Evolutionary conservation across 2,888 invertebrate genomes (phyloP), one percentile per base, ranked within the genome.

Genomic region (Cerceris rybyensis): DNA sequence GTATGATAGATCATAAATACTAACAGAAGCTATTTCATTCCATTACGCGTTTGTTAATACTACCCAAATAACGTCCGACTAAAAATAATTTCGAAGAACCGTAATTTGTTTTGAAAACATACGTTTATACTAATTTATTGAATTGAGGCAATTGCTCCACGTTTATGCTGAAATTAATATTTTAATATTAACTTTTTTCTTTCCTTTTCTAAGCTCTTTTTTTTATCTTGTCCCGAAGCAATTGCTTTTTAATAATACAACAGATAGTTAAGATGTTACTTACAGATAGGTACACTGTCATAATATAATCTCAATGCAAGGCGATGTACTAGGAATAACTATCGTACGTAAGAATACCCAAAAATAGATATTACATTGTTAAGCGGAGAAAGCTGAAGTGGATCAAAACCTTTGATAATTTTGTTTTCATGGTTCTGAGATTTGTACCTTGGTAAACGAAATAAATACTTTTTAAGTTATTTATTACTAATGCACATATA

Each of bases 391-490:
- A 77, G 61, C 79, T 66, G 69, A 69, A 64, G 61, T 41, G 55
- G 66, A 72, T 80, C 50, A 59, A 82, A 72, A 69, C 52, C 71
- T 42, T 75, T 69, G 61, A 77, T 63, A 79, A 68, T 82, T 81
- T 75, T 72, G 71, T 83, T 81, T 63, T 74, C 60, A 72, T 78
- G 69, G 70, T 75, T 85, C 55, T 77, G 78, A 82, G 75, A 85
- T 83, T 82, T 85, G 85, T 85, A 85, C 78, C 70, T 85, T 82
- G 75, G 68, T 83, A 80, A 81, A 74, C 61, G 59, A 75, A 81
- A 79, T 80, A 82, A 76, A 85, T 87, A 85, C 84, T 88, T 85
- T 81, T 81, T 90, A 89, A 89, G 88, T 90, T 89, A 90, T 88
- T 89, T 88, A 85, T 84, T 85, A 87, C 82, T 86, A 87, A 84